Conservation (phyloP, 2,797 vertebrate genomes). For the Macropodus opercularis region DNA sequence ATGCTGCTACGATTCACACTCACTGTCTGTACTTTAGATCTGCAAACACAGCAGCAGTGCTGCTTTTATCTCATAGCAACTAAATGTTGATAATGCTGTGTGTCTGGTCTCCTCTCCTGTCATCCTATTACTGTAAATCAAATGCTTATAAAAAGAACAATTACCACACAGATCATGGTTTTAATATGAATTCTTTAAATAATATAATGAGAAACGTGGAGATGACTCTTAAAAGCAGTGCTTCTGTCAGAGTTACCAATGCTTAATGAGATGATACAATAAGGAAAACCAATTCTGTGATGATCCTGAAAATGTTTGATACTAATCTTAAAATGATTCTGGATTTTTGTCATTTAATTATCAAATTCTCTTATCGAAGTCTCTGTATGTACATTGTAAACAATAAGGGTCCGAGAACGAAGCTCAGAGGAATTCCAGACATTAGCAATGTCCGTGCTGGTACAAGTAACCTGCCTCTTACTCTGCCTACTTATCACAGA, state of each 20-base stretch:
- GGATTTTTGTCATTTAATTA: too few relatives aligned
- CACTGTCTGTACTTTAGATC: conserved; percentile 24
- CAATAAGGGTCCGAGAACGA: not conserved
- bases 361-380: too few relatives aligned
- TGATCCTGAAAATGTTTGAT: too few relatives aligned
- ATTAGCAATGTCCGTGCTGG: not conserved
- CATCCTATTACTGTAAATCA: not conserved
- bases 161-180: conserved; percentile 9
- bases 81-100: conserved; percentile 1
- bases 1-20: conserved; percentile 29
- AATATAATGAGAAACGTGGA: not conserved
- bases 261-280: too few relatives aligned
- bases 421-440: not conserved
- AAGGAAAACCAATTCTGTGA: too few relatives aligned
- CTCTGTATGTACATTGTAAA: not conserved
- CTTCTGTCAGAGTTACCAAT: too few relatives aligned
- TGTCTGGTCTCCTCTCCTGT: not conserved
- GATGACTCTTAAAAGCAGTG: too few relatives aligned
- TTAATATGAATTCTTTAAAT: not conserved
- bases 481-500: not conserved
- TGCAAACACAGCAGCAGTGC: conserved; percentile 1
- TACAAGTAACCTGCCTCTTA: not conserved
- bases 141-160: not conserved
- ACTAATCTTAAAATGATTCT: too few relatives aligned
- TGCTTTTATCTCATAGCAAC: conserved; percentile 1